phyloP scores from a whole-genome alignment of 2,113 vertebrate genomes.

The Ctenodactylus gundi region DNA sequence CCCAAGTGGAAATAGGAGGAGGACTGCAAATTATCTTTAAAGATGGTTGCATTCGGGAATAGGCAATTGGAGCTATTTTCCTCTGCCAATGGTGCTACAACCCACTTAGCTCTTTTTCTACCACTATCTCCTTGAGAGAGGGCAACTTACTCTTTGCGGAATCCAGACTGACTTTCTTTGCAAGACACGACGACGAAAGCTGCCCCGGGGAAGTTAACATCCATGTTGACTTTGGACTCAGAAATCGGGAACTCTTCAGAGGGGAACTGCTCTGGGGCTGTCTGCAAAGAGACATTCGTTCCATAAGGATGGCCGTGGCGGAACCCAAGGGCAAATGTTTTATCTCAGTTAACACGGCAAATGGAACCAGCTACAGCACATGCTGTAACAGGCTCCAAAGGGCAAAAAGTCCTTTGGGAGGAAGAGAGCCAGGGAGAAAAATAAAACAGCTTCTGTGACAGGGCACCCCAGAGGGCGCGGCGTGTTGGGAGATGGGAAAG shows the following conservation, averaged over 20 bases:
- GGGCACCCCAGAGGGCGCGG: neutral
- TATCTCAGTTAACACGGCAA: neutral
- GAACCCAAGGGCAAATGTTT: neutral
- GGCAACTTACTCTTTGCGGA: constrained; percentile 95
- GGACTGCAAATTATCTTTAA: neutral
- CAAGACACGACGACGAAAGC: constrained; percentile 97
- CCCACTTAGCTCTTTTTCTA: neutral
- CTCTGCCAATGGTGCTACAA: neutral
- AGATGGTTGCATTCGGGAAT: neutral
- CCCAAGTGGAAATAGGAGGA: neutral
- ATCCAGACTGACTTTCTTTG: constrained; percentile 96
- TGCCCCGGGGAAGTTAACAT: constrained; percentile 97
- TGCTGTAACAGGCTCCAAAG: accelerated
- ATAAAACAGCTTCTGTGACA: neutral
- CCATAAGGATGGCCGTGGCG: neutral
- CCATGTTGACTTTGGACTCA: constrained; percentile 98
- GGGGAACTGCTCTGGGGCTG: constrained; percentile 95
- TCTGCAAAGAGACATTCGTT: constrained; percentile 82
- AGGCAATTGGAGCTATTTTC: neutral
- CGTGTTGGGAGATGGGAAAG: neutral
- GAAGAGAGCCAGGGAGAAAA: neutral
- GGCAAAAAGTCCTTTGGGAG: neutral
- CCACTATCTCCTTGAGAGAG: neutral
- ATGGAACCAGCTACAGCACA: neutral
- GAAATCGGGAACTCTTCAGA: constrained; percentile 96